Base-by-base conservation (phyloP, 2,113 vertebrate species). In the Cochlearius cochlearius region DNA sequence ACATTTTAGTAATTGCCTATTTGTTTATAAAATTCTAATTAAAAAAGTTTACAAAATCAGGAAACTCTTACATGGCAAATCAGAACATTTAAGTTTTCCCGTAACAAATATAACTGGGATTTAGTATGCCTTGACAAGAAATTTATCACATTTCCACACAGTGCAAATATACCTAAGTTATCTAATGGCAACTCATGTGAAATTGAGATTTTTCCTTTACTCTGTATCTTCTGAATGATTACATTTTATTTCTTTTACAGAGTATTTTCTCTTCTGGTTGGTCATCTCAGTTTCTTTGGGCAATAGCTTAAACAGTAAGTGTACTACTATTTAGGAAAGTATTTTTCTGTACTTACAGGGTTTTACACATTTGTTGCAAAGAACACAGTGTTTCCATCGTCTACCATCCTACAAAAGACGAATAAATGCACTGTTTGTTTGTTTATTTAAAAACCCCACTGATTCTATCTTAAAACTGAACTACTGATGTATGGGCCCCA, bases 351-450 rank as follows among this genome's bases (percentile, higher is more conserved):
- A 98, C 99, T 98, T 98, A 99, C 99, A 99, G 47, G 99, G 99
- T 92, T 99, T 99, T 52, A 99, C 99, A 90, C 99, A 99, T 91
- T 98, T 99, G 86, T 97, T 97, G 97, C 99, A 99, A 34, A 97
- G 78, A 39, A 94, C 77, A 97, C 99, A 99, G 72, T 99, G 99
- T 64, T 97, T 99, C 99, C 99, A 99, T n/a, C 71, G 97, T 76
- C 99, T 98, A 34, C 99, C 99, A 49, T 99, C 99, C 99, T 99
- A 94, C 78, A 32, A 97, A 69, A 98, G 64, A 91, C 72, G 77
- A 87, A 82, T 12, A 84, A 75, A 95, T 45, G 13, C 34, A 92
- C 41, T 80, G 34, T 87, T 45, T 80, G 34, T 87, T 73, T 90
- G 30, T 53, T 68, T 52, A 26, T 49, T 64, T 72, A 3, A 52